Evolutionary conservation across 2,888 invertebrate species (phyloP), one percentile per base, ranked within the genome.

Genomic region (Parnassius mnemosyne): DNA sequence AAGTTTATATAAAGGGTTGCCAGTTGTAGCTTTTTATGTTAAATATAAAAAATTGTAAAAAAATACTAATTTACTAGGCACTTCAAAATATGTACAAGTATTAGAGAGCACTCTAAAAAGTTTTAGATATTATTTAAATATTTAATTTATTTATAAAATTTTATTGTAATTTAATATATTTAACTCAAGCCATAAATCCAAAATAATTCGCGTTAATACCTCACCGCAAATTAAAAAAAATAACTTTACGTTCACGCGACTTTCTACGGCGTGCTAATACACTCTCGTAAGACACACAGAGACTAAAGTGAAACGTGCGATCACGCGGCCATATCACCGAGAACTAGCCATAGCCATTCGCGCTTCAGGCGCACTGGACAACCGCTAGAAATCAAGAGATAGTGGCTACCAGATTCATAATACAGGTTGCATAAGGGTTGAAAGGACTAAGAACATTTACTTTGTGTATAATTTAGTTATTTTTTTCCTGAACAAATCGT

Each of bases 191-290:
- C n/a, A 46, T n/a, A 11, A 49, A 47, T 47, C 3, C 20, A 13
- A 34, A 46, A 46, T 20, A 41, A 46, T n/a, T 9, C 9, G 9
- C 20, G 16, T 49, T 20, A 9, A 50, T 42, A 55, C 58, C 58
- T 59, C 63, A 59, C 55, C 46, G 47, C 51, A 41, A 43, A 54
- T 49, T 44, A 55, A 46, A 59, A 44, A 55, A 52, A 42, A 3
- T 54, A 41, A 59, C 41, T 51, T 42, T 47, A 63, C 63, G 55
- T 47, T 59, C 51, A 49, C 54, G 44, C 41, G 47, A 63, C 55
- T 59, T 63, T 63, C 63, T 63, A 63, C 55, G 51, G 58, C 59
- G 59, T 63, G 47, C 46, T 46, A 41, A 47, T 53, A 42, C 34
- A 50, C 51, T 58, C 20, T 44, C 50, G 55, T n/a, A 52, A 43